Conservation (phyloP, 64 coral and sea anemone species). For the Actinia tenebrosa region DNA sequence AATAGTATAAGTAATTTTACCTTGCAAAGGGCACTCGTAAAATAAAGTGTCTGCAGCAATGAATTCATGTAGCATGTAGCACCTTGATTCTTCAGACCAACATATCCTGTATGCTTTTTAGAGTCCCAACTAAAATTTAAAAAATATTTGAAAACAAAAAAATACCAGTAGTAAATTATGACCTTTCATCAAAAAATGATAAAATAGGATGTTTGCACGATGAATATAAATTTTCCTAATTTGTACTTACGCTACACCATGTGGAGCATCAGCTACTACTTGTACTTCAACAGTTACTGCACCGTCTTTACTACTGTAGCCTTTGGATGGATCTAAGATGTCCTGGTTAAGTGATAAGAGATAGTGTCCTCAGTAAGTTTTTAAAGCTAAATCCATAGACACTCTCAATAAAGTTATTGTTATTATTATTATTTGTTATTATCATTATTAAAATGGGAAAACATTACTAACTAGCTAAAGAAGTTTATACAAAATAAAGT, state of each 20-base stretch:
- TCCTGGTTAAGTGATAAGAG: slow-evolving; percentile 35
- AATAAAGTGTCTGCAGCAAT: slow-evolving; percentile 92
- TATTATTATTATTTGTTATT: too few species aligned
- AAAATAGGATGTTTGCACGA: too few species aligned
- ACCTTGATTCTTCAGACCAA: slow-evolving; percentile 97
- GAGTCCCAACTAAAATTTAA: slow-evolving; percentile 85
- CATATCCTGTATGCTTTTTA: slow-evolving; percentile 98
- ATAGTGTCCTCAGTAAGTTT: too few species aligned
- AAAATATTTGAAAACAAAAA: background rate
- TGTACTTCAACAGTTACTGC: slow-evolving; percentile 84
- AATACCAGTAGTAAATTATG: too few species aligned
- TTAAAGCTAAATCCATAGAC: too few species aligned
- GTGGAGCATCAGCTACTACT: slow-evolving; percentile 88
- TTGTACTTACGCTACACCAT: slow-evolving; percentile 96
- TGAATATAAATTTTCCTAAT: too few species aligned
- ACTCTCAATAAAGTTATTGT: too few species aligned
- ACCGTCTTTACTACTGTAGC: slow-evolving; percentile 75
- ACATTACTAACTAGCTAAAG: too few species aligned
- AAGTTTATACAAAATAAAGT: too few species aligned
- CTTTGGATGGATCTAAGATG: slow-evolving; percentile 78
- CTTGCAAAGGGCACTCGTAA: slow-evolving; percentile 92
- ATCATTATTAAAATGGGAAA: too few species aligned
- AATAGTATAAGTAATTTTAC: slow-evolving; percentile 12
- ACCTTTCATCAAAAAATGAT: too few species aligned
- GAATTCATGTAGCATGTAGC: slow-evolving; percentile 99